Conservation (phyloP, 2,888 invertebrate genomes). For the Coecobrya sp. region DNA sequence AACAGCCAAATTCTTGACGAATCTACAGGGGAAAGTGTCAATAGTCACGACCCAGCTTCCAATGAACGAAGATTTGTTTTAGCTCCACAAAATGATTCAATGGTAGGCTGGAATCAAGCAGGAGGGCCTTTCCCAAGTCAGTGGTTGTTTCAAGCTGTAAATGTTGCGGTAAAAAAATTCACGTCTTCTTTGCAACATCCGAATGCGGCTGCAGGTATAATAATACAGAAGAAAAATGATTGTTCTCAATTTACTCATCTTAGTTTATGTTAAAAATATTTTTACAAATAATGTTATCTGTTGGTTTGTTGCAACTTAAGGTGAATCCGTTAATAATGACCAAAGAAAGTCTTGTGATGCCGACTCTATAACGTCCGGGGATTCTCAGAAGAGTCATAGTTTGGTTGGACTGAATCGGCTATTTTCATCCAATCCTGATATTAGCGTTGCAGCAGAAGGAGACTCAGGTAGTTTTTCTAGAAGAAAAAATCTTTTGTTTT, state of each 20-base stretch:
- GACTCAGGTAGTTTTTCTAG: conserved; percentile 58
- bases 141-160: conserved; percentile 86
- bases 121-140: conserved; percentile 86
- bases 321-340: neutral
- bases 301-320: neutral
- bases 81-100: conserved; percentile 84
- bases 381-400: conserved; percentile 88
- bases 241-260: too few species aligned
- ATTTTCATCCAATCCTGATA: conserved; percentile 88
- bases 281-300: neutral
- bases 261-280: too few species aligned
- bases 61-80: conserved; percentile 83
- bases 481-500: neutral
- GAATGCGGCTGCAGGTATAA: conserved; percentile 35
- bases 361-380: conserved; percentile 84
- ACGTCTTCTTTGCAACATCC: conserved; percentile 71
- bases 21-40: conserved; percentile 9
- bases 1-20: conserved; percentile 8
- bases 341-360: conserved; percentile 78
- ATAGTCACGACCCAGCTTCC: conserved; percentile 9
- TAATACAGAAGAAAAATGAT: neutral
- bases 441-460: conserved; percentile 46
- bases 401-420: conserved; percentile 91
- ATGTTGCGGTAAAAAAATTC: conserved; percentile 84
- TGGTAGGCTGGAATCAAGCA: conserved; percentile 84